Conservation (phyloP, 2,888 invertebrate species). For the Pharmacophagus antenor region DNA sequence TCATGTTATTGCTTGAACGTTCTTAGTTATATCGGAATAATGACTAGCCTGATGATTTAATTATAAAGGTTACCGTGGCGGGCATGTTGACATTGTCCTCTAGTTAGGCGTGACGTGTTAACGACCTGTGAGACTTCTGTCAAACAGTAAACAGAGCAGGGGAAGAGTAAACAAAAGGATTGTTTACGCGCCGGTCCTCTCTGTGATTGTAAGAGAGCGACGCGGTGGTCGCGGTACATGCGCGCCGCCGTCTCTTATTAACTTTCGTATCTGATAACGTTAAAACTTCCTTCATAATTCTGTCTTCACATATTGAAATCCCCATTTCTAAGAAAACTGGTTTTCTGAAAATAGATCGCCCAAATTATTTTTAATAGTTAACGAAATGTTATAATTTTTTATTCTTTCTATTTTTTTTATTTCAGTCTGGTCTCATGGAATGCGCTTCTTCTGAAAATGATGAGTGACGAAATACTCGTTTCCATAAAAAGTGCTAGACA, state of each 20-base stretch:
- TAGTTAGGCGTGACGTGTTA: slow-evolving; percentile 73
- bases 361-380: no score
- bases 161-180: slow-evolving; percentile 58
- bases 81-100: slow-evolving; percentile 46
- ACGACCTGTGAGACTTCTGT: slow-evolving; percentile 79
- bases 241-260: slow-evolving; percentile 32
- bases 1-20: slow-evolving; percentile 33
- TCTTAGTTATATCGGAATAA: slow-evolving; percentile 45
- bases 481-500: no score
- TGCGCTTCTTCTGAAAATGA: no score
- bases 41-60: slow-evolving; percentile 56
- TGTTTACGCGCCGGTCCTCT: slow-evolving; percentile 61
- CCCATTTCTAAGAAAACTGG: no score
- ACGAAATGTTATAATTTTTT: no score
- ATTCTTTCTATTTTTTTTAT: no score
- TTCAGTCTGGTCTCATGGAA: no score
- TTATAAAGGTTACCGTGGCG: slow-evolving; percentile 41
- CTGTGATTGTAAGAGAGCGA: slow-evolving; percentile 50
- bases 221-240: slow-evolving; percentile 53
- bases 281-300: slow-evolving; percentile 2
- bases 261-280: slow-evolving; percentile 20
- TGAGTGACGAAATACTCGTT: no score
- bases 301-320: no score
- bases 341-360: no score
- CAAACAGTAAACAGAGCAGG: slow-evolving; percentile 72